These are phyloP conservation scores for Adelphocoris suturalis DNA, from an alignment of 2,888 invertebrate species.

Conservation along the genomic window DNA sequence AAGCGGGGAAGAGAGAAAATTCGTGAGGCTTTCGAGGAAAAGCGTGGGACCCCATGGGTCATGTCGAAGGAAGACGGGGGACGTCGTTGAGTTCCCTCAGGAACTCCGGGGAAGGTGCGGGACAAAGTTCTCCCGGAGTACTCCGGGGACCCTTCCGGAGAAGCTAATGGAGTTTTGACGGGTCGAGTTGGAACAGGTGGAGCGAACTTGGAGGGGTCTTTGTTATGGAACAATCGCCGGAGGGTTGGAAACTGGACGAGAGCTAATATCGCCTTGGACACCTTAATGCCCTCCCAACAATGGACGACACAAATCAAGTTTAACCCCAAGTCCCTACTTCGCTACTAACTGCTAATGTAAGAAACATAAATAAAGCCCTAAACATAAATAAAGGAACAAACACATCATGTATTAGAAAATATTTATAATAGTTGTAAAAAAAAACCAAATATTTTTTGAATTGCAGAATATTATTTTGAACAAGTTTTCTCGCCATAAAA, in stretches of 20 bases:
- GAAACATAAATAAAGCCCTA: no score
- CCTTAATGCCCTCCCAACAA: conserved; percentile 31
- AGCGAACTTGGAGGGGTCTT: neutral
- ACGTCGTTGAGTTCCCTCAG: no score
- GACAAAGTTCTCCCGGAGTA: no score
- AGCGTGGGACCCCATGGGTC: neutral
- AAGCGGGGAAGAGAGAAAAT: no score
- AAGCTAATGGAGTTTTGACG: conserved; percentile 44
- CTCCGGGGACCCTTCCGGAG: neutral
- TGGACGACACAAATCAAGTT: neutral
- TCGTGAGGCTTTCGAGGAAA: neutral
- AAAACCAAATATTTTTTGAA: no score
- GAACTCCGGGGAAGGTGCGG: neutral
- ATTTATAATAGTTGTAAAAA: no score
- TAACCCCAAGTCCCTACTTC: no score
- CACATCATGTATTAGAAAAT: no score
- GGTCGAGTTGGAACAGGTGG: conserved; percentile 7
- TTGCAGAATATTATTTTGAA: no score
- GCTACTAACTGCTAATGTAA: no score
- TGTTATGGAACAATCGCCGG: conserved; percentile 46
- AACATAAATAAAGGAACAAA: no score
- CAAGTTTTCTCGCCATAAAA: no score
- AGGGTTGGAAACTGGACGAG: conserved; percentile 19
- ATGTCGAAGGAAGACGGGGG: neutral
- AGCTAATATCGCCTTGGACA: conserved; percentile 51